A percentile compares a stretch with the other conserved stretches of the same genome.
phyloP scores from a whole-genome alignment of 2,797 vertebrate species.

The Betta splendens region DNA sequence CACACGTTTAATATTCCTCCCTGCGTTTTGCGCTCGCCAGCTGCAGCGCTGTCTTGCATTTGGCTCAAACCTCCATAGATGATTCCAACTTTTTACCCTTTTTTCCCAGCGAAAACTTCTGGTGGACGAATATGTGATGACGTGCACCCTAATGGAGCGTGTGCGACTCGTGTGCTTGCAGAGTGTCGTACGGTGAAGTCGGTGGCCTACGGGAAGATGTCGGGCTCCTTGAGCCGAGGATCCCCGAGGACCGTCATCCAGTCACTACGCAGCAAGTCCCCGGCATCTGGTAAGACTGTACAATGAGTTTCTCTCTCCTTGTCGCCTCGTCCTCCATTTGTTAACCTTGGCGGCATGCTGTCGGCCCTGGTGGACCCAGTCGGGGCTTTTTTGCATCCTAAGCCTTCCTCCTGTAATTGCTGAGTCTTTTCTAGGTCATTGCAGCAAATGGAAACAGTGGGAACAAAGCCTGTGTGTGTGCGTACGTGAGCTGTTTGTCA shows the following conservation, averaged over 20 bases:
- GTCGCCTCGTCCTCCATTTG: slow-evolving; percentile 2
- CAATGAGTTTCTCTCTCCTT: slow-evolving; percentile 5
- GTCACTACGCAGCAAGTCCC: slow-evolving; percentile 90
- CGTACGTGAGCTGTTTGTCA: slow-evolving; percentile 30
- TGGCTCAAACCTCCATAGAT: not conserved
- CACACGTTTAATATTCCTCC: slow-evolving; percentile 3
- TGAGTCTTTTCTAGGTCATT: slow-evolving; percentile 49
- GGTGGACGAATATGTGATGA: not conserved
- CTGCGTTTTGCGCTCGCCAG: not conserved
- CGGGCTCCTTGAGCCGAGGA: slow-evolving; percentile 81
- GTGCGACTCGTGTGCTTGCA: slow-evolving; percentile 69
- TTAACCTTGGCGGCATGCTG: slow-evolving; percentile 3
- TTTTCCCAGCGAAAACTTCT: not conserved
- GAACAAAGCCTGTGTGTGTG: slow-evolving; percentile 34
- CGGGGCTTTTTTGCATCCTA: slow-evolving; percentile 35
- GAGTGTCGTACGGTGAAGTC: slow-evolving; percentile 92
- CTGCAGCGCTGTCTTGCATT: not conserved
- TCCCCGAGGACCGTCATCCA: slow-evolving; percentile 85
- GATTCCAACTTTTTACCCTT: not conserved
- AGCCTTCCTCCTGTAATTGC: slow-evolving; percentile 42
- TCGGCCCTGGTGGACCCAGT: slow-evolving; percentile 16
- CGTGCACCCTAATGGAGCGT: too few species aligned
- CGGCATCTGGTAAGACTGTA: slow-evolving; percentile 85
- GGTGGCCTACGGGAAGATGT: slow-evolving; percentile 90
- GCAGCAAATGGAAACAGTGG: slow-evolving; percentile 47